phyloP scores from a whole-genome alignment of 1,140 invertebrate genomes.

The Heliconius melpomene region DNA sequence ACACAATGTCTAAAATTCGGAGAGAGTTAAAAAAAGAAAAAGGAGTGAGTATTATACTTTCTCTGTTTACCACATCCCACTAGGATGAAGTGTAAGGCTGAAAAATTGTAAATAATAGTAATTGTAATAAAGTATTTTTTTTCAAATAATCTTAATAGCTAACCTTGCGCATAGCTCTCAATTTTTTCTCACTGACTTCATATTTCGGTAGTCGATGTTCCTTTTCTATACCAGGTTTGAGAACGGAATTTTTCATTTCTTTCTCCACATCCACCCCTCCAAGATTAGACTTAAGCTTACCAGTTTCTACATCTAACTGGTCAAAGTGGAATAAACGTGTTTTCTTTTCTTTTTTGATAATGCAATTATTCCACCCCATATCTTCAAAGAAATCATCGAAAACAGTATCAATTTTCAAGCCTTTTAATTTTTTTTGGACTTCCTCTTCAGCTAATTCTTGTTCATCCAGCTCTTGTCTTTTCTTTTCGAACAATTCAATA shows the following conservation, averaged over 20 bases:
- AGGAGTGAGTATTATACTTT: too few species aligned
- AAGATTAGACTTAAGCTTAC: slow-evolving; percentile 72
- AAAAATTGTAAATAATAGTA: too few species aligned
- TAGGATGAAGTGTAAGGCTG: too few species aligned
- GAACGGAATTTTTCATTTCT: slow-evolving; percentile 84
- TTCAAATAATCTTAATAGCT: not conserved
- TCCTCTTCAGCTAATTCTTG: slow-evolving; percentile 53
- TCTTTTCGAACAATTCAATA: slow-evolving; percentile 62
- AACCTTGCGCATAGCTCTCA: slow-evolving; percentile 84
- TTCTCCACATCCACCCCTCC: slow-evolving; percentile 80
- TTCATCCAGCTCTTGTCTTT: slow-evolving; percentile 64
- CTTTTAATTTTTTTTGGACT: slow-evolving; percentile 61
- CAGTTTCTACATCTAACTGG: slow-evolving; percentile 75
- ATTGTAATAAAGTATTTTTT: not conserved
- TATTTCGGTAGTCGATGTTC: slow-evolving; percentile 83
- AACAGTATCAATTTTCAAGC: slow-evolving; percentile 58
- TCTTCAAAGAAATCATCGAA: slow-evolving; percentile 71
- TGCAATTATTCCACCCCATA: slow-evolving; percentile 60
- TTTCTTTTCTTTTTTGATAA: slow-evolving; percentile 51
- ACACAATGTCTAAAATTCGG: too few species aligned
- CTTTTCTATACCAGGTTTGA: slow-evolving; percentile 86
- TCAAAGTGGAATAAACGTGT: slow-evolving; percentile 65
- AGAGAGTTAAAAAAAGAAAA: too few species aligned
- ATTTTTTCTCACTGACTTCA: slow-evolving; percentile 82
- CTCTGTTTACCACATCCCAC: too few species aligned